Base-by-base conservation (phyloP, 2,888 invertebrate genomes). In the Drosophila lacicola region DNA sequence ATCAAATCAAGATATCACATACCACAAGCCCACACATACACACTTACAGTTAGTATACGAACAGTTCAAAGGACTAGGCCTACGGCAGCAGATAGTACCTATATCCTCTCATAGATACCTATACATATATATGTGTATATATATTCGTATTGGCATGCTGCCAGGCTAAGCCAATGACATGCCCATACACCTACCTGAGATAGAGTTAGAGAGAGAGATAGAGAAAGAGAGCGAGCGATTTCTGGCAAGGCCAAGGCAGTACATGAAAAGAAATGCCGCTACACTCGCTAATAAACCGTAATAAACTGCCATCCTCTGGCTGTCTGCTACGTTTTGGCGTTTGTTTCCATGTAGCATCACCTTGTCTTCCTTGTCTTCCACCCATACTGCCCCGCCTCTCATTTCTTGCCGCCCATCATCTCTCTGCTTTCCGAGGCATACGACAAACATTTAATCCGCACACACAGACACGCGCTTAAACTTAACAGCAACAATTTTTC, bases 371-470 rank as follows among this genome's bases (percentile, higher is more conserved):
- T 54, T 49, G 1, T 29, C 33, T 14, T 33, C 53, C 21, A 19
- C 5, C 11, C 41, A 29, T 3, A 11, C 10, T n/a, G 1, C 29
- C 19, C 19, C 33, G n/a, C 14, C 33, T n/a, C 9, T 33, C 54
- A 13, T 17, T 11, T 4, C 42, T 21, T 19, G 2, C 10, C 19
- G 11, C 19, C 6, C 29, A 17, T 9, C 14, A 36, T 50, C 34
- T 60, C 19, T 36, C 14, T 47, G 51, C 36, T 65, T 61, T 44
- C 64, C 61, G 60, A 64, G 70, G 73, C 63, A 58, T 68, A 82
- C 74, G 85, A 79, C 88, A 85, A 83, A 88, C 82, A 88, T 83
- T 83, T 88, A 88, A 83, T 88, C 88, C 82, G 68, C 77, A 74
- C 82, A 84, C 61, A 61, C 70, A 87, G 73, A 76, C 68, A 83